Conservation (phyloP, 2,797 vertebrate species). For the Etheostoma nigrum region DNA sequence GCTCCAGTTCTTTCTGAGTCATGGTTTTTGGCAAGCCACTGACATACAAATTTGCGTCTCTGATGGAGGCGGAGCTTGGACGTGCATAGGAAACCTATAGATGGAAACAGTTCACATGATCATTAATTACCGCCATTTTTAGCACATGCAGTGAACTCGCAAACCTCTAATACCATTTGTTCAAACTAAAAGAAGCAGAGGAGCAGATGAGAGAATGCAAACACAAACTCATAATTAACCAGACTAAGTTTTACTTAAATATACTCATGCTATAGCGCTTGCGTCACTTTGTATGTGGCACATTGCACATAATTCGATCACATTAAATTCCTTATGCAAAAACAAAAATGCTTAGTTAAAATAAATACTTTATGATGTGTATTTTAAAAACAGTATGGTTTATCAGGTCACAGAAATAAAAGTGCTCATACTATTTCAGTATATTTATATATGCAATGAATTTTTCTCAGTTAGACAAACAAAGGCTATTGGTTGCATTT, state of each 20-base stretch:
- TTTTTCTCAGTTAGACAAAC: not conserved
- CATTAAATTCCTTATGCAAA: not conserved
- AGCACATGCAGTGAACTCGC: not conserved
- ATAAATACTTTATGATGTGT: not conserved
- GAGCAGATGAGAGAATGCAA: not conserved
- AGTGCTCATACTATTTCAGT: not conserved
- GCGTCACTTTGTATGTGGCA: not conserved
- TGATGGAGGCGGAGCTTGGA: conserved; percentile 98
- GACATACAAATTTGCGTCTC: conserved; percentile 98
- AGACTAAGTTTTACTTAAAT: not conserved
- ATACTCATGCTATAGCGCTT: not conserved
- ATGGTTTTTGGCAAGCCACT: conserved; percentile 98
- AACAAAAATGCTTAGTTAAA: not conserved
- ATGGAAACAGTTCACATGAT: conserved; percentile 20
- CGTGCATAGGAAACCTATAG: conserved; percentile 96
- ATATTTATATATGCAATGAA: not conserved
- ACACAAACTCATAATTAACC: not conserved
- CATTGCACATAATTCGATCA: not conserved
- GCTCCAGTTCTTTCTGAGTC: conserved; percentile 97
- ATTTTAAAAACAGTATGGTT: not conserved
- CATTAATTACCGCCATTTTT: not conserved
- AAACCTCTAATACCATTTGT: not conserved
- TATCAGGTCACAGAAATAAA: not conserved
- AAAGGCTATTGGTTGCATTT: not conserved
- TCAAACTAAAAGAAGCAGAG: not conserved